Conservation (phyloP, 2,113 vertebrate species). For the Coptodon rendalli region DNA sequence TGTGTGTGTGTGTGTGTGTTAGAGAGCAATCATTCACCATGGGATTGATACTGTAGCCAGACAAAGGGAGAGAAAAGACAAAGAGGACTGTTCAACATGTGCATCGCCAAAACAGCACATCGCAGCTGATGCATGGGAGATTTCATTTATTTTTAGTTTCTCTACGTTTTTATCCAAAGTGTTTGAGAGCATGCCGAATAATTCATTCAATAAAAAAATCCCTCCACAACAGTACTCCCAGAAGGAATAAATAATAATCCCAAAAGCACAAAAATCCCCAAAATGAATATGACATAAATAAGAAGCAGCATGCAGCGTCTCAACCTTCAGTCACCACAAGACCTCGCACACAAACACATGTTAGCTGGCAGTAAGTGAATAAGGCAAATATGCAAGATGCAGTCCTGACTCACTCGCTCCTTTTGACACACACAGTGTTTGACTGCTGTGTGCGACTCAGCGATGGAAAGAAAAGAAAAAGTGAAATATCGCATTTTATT, state of each 20-base stretch:
- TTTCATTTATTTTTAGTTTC: not conserved
- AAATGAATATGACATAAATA: not conserved
- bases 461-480: not conserved
- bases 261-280: not conserved
- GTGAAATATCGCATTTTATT: not conserved
- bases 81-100: not conserved
- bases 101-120: not conserved
- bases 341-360: not conserved
- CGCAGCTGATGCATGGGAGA: not conserved
- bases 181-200: not conserved
- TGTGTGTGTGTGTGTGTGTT: not conserved
- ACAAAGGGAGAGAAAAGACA: not conserved
- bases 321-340: not conserved
- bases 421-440: not conserved
- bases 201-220: not conserved
- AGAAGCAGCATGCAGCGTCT: not conserved
- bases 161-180: not conserved
- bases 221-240: not conserved
- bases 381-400: not conserved
- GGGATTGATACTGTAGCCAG: not conserved
- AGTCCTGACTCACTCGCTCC: not conserved
- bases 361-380: not conserved
- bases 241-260: not conserved
- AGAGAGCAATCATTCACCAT: not conserved
- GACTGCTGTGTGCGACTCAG: accelerated